phyloP scores from a whole-genome alignment of 2,797 vertebrate species.

The Menidia menidia region DNA sequence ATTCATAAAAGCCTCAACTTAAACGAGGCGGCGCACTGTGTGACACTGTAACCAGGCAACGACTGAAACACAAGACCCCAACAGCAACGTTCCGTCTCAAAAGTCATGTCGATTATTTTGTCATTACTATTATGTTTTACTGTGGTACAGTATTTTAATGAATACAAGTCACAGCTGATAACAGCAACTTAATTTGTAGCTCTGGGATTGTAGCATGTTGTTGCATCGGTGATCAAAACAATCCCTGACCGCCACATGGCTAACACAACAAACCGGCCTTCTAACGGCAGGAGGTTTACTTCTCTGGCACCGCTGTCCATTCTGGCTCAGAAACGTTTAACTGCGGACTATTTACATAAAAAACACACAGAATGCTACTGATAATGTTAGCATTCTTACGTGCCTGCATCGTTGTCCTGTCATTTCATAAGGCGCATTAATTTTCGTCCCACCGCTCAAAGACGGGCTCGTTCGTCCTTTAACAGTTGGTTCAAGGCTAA shows the following conservation, averaged over 20 bases:
- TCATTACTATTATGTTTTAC: too few species aligned
- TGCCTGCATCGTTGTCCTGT: too few species aligned
- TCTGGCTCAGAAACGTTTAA: too few species aligned
- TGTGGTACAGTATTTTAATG: too few species aligned
- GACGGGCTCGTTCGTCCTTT: background rate
- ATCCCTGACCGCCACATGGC: conserved; percentile 57
- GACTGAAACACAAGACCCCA: conserved; percentile 27
- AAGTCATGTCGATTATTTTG: too few species aligned
- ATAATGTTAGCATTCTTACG: background rate
- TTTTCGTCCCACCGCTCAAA: too few species aligned
- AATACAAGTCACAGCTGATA: background rate
- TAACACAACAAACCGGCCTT: conserved; percentile 65
- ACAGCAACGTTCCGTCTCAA: conserved; percentile 6
- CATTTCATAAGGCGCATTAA: background rate
- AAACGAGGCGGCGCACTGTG: too few species aligned
- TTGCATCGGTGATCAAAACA: conserved; percentile 34
- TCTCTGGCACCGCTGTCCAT: too few species aligned
- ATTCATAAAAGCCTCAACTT: background rate
- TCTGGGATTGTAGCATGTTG: background rate
- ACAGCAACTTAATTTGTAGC: background rate
- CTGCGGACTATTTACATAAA: too few species aligned
- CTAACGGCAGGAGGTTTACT: background rate
- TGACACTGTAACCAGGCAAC: conserved; percentile 68
- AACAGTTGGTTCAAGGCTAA: conserved; percentile 42
- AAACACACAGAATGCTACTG: too few species aligned